Conservation (phyloP, 2,113 vertebrate genomes). For the Eulacestoma nigropectus region DNA sequence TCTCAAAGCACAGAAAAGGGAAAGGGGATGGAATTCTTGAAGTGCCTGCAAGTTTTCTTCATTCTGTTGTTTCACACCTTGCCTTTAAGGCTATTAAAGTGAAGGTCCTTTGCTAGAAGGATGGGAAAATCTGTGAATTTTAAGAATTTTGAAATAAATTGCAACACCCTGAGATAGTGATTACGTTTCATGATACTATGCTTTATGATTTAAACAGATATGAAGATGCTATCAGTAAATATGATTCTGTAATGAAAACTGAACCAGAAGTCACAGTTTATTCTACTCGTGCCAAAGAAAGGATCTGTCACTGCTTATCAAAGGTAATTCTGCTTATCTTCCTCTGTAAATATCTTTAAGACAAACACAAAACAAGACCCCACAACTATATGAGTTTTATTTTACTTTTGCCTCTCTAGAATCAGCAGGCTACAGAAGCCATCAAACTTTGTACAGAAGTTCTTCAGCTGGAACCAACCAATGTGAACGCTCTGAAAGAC, state of each 20-base stretch:
- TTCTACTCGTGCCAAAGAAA: conserved; percentile 83
- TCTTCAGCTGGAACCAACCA: conserved; percentile 80
- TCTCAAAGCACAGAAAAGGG: neutral
- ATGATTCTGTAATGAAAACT: conserved; percentile 86
- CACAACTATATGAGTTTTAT: neutral
- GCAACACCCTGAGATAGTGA: neutral
- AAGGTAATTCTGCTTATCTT: conserved; percentile 73
- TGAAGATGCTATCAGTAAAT: conserved; percentile 87
- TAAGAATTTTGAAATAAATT: neutral
- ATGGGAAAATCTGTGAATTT: neutral
- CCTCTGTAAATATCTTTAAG: neutral
- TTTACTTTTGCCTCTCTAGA: conserved; percentile 64
- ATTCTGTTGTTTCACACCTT: neutral
- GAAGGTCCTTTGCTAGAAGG: neutral
- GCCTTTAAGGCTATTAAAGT: neutral
- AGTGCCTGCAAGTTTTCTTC: neutral
- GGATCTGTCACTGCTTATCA: conserved; percentile 90
- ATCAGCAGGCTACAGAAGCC: conserved; percentile 81
- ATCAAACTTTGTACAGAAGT: conserved; percentile 85
- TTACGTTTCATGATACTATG: neutral
- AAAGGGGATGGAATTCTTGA: neutral
- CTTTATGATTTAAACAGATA: conserved; percentile 73
- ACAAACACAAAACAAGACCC: neutral
- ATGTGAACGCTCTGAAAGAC: conserved; percentile 87
- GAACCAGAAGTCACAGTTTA: conserved; percentile 83